A percentile compares a stretch with the other conserved stretches of the same genome.
Conservation (phyloP, 2,797 vertebrate genomes). For the Pseudopleuronectes americanus region DNA sequence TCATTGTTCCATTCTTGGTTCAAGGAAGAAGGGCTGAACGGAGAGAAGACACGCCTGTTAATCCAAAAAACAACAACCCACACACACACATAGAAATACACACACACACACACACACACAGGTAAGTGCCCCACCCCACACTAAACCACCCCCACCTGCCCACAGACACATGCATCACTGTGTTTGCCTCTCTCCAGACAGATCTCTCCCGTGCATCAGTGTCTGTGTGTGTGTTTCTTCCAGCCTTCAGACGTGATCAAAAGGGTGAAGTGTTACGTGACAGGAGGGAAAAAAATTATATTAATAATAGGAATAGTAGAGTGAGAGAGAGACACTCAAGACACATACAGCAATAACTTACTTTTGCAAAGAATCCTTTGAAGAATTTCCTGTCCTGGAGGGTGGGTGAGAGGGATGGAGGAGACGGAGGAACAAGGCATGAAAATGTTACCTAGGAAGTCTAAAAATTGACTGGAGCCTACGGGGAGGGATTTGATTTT, state of each 20-base stretch:
- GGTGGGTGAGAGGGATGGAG: conserved; percentile 76
- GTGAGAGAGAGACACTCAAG: conserved; percentile 58
- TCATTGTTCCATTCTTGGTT: conserved; percentile 61
- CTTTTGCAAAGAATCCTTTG: conserved; percentile 99
- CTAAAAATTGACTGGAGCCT: conserved; percentile 84
- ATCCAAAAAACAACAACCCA: conserved; percentile 24
- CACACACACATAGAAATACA: conserved; percentile 26
- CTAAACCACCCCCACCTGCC: conserved; percentile 53
- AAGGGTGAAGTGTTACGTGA: conserved; percentile 72
- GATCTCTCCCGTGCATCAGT: conserved; percentile 15
- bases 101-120: conserved; percentile 15
- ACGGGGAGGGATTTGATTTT: conserved; percentile 54
- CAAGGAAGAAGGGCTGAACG: conserved; percentile 61
- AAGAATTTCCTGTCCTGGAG: conserved; percentile 99
- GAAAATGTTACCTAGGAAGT: conserved; percentile 93
- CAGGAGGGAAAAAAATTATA: conserved; percentile 32
- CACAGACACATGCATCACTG: conserved; percentile 68
- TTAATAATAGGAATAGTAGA: conserved; percentile 40
- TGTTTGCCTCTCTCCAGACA: conserved; percentile 12
- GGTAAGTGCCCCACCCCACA: conserved; percentile 51
- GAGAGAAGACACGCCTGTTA: conserved; percentile 66
- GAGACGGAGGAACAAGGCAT: conserved; percentile 93
- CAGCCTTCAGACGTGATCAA: conserved; percentile 64
- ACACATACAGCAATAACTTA: conserved; percentile 91
- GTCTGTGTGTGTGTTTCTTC: conserved; percentile 43